Base-by-base conservation (phyloP, 2,797 vertebrate genomes). In the Hirundo rustica region DNA sequence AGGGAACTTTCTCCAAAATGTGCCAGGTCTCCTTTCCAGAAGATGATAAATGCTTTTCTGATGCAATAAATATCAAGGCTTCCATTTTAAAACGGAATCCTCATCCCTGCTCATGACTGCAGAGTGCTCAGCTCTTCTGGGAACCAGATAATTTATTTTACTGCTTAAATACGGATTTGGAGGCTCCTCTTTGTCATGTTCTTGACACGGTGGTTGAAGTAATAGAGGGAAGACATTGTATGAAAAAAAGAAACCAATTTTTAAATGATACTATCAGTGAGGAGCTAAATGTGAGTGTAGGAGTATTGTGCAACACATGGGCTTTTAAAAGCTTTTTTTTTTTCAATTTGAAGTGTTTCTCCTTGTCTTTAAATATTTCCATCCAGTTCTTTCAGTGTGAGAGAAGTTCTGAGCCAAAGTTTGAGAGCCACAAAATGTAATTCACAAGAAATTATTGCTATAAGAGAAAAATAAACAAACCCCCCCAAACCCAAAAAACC, bases 1-100 rank as follows among this genome's bases (percentile, higher is more conserved):
- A 70, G 82, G 82, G 67, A 72, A 53, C 48, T 71, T 84, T 89
- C 71, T 92, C 87, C 77, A 55, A 75, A 85, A 61, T 58, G 23
- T 77, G 91, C 58, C 92, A 96, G 67, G 79, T 58, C 27, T 82
- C 72, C 67, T 87, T 95, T 91, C 72, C 93, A 93, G 75, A 80
- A 78, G 74, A 85, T 29, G 74, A 94, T 82, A 93, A 93, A 92
- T 76, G 4, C 13, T 19, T 85, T 94, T 95, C 85, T 95, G 74
- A 83, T 82, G 83, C 47, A 87, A 93, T 67, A 95, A 96, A 86
- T 90, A 90, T 78, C 51, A 55, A 90, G 44, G 48, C 21, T 75
- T 91, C 54, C n/a, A 85, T 94, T 93, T 85, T n/a, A 75, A 94
- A 88, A 8, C 1, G 5, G 70, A 82, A 92, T 65, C 32, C 85